These are phyloP conservation scores for Gymnothorax reevesii DNA, from an alignment of 2,797 vertebrate species.

Conservation along the genomic window DNA sequence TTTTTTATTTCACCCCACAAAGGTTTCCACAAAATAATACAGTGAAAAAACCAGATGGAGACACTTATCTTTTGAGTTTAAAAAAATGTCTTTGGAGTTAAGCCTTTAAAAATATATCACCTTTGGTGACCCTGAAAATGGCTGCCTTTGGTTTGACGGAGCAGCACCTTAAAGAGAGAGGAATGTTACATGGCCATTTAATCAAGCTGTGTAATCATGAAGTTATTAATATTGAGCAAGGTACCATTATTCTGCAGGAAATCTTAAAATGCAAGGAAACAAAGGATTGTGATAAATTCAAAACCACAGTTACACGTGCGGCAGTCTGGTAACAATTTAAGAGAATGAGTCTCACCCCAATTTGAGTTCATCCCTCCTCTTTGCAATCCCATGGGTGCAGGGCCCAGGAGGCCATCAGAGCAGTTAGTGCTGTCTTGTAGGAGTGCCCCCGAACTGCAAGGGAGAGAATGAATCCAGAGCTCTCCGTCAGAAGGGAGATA, in stretches of 20 bases:
- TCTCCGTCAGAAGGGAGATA: neutral
- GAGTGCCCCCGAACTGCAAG: conserved; percentile 53
- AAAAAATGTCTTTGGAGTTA: neutral
- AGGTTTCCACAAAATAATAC: neutral
- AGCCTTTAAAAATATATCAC: conserved; percentile 46
- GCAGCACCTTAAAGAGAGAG: conserved; percentile 33
- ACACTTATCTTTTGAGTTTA: neutral
- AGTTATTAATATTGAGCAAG: neutral
- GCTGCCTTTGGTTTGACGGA: conserved; percentile 52
- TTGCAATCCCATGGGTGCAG: conserved; percentile 55
- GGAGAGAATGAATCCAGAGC: conserved; percentile 3
- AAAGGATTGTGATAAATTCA: neutral
- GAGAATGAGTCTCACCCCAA: conserved; percentile 64
- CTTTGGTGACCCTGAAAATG: conserved; percentile 51
- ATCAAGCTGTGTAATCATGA: neutral
- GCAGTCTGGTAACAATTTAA: neutral
- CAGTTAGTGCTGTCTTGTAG: conserved; percentile 62
- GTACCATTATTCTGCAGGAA: neutral
- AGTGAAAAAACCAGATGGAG: neutral
- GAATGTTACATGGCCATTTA: neutral
- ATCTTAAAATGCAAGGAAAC: neutral
- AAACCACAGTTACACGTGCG: neutral
- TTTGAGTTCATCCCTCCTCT: conserved; percentile 57
- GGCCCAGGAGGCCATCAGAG: conserved; percentile 69
- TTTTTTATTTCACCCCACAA: neutral